A percentile compares a stretch with the other conserved stretches of the same genome.
Evolutionary conservation across 1,140 invertebrate species (phyloP).

Genomic region (Monomorium pharaonis): DNA sequence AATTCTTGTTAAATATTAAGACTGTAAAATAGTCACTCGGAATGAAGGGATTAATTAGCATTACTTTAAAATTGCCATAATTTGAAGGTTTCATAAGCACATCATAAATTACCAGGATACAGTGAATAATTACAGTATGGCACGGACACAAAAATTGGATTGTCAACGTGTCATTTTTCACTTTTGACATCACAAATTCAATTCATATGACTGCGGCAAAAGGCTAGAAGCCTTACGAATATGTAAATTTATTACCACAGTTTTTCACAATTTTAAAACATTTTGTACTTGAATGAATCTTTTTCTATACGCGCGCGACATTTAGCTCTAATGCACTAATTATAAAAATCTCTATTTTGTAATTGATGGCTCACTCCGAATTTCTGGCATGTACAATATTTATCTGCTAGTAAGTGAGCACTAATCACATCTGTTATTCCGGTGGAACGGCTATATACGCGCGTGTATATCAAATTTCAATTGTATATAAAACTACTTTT

Average conservation of each 20-base stretch:
- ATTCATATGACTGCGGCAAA: no score
- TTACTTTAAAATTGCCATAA: no score
- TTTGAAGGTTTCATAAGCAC: no score
- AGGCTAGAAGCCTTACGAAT: no score
- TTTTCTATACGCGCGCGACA: neutral
- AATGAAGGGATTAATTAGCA: no score
- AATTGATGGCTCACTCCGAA: neutral
- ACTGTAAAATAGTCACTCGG: no score
- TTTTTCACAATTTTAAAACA: constrained; percentile 1
- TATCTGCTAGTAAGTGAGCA: neutral
- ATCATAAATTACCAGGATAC: no score
- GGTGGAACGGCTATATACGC: neutral
- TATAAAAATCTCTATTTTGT: neutral
- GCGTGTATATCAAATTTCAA: neutral
- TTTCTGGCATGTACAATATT: constrained; percentile 16
- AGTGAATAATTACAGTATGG: no score
- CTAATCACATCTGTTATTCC: neutral
- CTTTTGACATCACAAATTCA: no score
- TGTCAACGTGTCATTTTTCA: no score
- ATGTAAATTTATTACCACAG: neutral
- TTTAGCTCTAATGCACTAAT: neutral
- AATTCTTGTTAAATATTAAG: no score
- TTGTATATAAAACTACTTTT: neutral
- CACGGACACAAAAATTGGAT: no score
- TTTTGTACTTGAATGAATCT: constrained; percentile 16